Percentiles rank a stretch among this genome's conserved stretches.
Conservation (phyloP, 1,140 invertebrate species). For the Orius insidiosus region DNA sequence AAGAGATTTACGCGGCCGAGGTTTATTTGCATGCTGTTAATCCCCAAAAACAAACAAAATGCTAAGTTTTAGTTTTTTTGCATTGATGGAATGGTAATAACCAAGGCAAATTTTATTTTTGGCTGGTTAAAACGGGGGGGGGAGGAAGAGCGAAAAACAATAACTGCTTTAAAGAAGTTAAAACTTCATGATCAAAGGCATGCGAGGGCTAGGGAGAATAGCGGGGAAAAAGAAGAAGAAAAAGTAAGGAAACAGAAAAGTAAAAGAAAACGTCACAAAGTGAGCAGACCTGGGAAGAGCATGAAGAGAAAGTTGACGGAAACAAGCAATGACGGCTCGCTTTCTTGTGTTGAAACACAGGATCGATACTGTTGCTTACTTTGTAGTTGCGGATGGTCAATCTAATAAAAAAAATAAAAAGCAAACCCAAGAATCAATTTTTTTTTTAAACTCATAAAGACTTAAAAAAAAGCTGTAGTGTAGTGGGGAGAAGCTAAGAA, state of each 20-base stretch:
- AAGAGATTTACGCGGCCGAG: slow-evolving; percentile 43
- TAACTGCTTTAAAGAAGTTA: too few relatives aligned
- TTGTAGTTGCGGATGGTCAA: slow-evolving; percentile 95
- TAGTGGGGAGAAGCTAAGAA: too few relatives aligned
- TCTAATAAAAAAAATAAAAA: slow-evolving; percentile 42
- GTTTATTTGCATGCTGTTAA: slow-evolving; percentile 53
- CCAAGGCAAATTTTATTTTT: too few relatives aligned
- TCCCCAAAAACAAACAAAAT: slow-evolving; percentile 10
- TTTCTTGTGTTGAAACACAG: slow-evolving; percentile 96
- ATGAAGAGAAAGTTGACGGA: slow-evolving; percentile 94
- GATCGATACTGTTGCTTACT: slow-evolving; percentile 90
- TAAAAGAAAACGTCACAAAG: slow-evolving; percentile 22
- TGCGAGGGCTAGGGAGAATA: too few relatives aligned
- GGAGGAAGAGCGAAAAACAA: too few relatives aligned
- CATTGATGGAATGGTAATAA: too few relatives aligned
- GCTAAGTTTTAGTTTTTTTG: slow-evolving; percentile 4
- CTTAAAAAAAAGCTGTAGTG: neutral
- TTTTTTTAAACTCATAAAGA: too few relatives aligned
- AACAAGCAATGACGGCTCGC: slow-evolving; percentile 97
- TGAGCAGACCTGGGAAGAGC: slow-evolving; percentile 79
- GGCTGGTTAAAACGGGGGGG: too few relatives aligned
- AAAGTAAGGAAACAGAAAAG: too few relatives aligned
- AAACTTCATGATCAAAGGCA: too few relatives aligned
- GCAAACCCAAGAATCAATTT: neutral
- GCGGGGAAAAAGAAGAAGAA: too few relatives aligned